Percentiles rank a stretch among this genome's conserved stretches.
phyloP scores from a whole-genome alignment of 2,888 invertebrate species.

The Caenorhabditis sp. region DNA sequence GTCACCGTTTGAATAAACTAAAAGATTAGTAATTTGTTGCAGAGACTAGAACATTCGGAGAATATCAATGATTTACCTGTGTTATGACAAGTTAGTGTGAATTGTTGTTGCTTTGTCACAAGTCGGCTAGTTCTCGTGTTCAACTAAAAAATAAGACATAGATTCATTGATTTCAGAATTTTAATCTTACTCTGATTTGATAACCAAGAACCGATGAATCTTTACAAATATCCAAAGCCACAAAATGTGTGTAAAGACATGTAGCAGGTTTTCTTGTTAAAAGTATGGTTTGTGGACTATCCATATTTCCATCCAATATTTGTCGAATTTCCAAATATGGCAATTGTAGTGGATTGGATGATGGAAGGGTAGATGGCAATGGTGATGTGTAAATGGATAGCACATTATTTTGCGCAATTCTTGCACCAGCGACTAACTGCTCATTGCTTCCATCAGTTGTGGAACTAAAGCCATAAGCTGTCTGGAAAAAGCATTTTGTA shows the following conservation, averaged over 20 bases:
- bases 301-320: conserved; percentile 11
- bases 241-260: conserved; percentile 20
- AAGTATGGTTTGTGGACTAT: background rate
- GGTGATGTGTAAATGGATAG: conserved; percentile 16
- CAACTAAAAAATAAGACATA: conserved; percentile 9
- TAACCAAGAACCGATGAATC: conserved; percentile 18
- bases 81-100: conserved; percentile 21
- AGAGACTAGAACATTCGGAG: background rate
- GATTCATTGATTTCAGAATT: background rate
- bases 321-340: conserved; percentile 15
- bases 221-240: conserved; percentile 13
- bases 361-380: background rate
- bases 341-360: conserved; percentile 11
- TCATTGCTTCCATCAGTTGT: conserved; percentile 13
- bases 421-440: conserved; percentile 5
- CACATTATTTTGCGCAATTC: background rate
- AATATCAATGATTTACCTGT: conserved; percentile 3
- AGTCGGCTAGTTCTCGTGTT: conserved; percentile 3
- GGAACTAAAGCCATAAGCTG: conserved; percentile 21
- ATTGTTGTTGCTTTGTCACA: conserved; percentile 15
- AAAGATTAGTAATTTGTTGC: background rate
- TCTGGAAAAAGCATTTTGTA: conserved; percentile 13
- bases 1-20: background rate
- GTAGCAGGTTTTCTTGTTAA: conserved; percentile 12
- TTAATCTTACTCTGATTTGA: conserved; percentile 17